Evolutionary conservation across 2,888 invertebrate genomes (phyloP), one percentile per base, ranked within the genome.

Genomic region (Lissonota sp.): DNA sequence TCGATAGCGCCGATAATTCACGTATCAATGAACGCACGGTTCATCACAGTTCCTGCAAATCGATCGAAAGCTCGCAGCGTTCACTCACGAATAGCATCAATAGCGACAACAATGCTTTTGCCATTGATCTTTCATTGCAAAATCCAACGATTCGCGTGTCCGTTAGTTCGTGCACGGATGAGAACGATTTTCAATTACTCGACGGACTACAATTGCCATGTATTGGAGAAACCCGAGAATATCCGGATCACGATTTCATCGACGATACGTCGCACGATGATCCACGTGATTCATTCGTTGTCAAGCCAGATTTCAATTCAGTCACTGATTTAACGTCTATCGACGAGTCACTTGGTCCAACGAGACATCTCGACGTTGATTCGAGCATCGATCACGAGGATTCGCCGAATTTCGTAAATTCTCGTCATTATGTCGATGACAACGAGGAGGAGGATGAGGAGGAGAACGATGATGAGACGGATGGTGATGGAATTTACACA

Each of bases 1-100:
- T 85, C 2, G 86, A 84, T 12, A 88, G 88, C 69, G 84, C 83
- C 6, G 79, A 85, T 10, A 89, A 87, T 64, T 88, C 86, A 1
- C 85, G 85, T 69, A 79, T 85, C 4, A 87, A 84, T 63, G 86
- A 87, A 51, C 86, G 82, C 73, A 84, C 83, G 44, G 80, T 84
- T 5, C 83, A 86, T 62, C 80, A 51, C n/a, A 57, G 75, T 10
- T 88, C 87, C 1, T 84, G 82, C 74, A 84, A 83, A 75, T 86
- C 87, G 6, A 79, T 86, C 49, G 82, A 82, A 39, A 84, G 83
- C 14, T 87, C 87, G 1, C 85, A 87, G 58, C 84, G 82, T 39
- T 86, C 87, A 57, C 64, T 85, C 26, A 82, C 86, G 39, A 87
- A 85, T 67, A 87, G 88, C 53, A 63, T 86, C 51, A 81, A 84